Evolutionary conservation across 2,113 vertebrate genomes (phyloP).

Genomic region (Meriones unguiculatus): DNA sequence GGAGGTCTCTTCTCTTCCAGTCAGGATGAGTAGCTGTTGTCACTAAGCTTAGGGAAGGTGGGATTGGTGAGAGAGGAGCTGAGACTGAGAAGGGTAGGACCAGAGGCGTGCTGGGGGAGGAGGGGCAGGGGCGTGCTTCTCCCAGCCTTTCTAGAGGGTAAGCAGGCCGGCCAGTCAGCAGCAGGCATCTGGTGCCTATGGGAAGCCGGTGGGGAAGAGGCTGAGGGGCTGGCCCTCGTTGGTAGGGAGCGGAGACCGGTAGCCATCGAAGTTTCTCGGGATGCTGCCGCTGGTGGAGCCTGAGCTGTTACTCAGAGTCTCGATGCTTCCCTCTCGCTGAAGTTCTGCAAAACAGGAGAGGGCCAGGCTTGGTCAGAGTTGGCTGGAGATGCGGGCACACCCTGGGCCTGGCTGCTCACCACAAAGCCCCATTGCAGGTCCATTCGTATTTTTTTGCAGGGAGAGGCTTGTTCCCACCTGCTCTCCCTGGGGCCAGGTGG

Average conservation of each 20-base stretch:
- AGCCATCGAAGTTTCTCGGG: conserved; percentile 97
- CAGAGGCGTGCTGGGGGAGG: background rate
- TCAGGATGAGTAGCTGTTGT: conserved; percentile 34
- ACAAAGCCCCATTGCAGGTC: background rate
- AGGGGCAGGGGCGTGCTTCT: background rate
- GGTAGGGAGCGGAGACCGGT: conserved; percentile 96
- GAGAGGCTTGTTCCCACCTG: background rate
- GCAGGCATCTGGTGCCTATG: conserved; percentile 83
- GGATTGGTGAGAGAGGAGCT: conserved; percentile 55
- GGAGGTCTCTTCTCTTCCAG: conserved; percentile 75
- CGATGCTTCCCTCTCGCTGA: conserved; percentile 99
- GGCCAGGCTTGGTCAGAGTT: conserved; percentile 78
- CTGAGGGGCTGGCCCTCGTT: conserved; percentile 98
- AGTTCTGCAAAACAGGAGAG: conserved; percentile 92
- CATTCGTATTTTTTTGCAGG: background rate
- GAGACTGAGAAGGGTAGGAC: conserved; percentile 29
- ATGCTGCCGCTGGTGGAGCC: conserved; percentile 99
- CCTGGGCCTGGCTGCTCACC: background rate
- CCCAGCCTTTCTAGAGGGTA: conserved; percentile 16
- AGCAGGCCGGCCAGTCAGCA: conserved; percentile 28
- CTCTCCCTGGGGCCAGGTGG: background rate
- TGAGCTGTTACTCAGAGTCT: conserved; percentile 99
- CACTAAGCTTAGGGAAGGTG: conserved; percentile 77
- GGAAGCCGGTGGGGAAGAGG: conserved; percentile 96
- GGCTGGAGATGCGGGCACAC: too few relatives aligned